Base-by-base conservation (phyloP, 1,140 invertebrate genomes). In the Paralvinella palmiformis region DNA sequence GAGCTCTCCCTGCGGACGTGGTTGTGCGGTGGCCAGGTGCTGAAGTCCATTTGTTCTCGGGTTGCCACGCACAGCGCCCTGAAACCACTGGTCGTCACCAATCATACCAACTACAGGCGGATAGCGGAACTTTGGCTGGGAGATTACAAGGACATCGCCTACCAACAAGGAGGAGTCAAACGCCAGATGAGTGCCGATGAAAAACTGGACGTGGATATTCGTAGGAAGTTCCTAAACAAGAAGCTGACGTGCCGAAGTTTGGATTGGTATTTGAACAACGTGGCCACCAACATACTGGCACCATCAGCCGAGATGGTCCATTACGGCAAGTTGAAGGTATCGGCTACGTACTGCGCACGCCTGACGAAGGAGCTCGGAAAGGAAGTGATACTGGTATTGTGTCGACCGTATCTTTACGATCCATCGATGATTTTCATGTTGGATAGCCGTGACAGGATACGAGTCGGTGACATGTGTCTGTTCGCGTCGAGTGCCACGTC, bases 391-490 rank as follows among this genome's bases (percentile, higher is more conserved):
- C 53, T 66, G 59, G 52, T 27, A 31, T 52, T 56, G 2, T 66
- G 64, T 41, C 58, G 64, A 4, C 64, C 64, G 3, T 59, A 66
- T 53, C 55, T 62, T 6, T 66, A 66, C 50, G 64, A 66, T 45
- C 20, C 62, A 4, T 10, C 22, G n/a, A 50, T 65, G 44, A 59
- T 60, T 29, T 65, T 65, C 35, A 57, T 60, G 45, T n/a, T 61
- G 63, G 35, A 58, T 35, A 57, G 17, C 1, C 20, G 31, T 0
- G 62, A 55, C 17, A 13, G 20, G 22, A 41, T 64, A 22, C 53
- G 32, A 52, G 58, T 29, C 33, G 53, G 53, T 41, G 7, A 5
- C 17, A 32, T n/a, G 20, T 59, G 58, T 24, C 33, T 59, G 32
- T 29, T 27, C 24, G 24, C 48, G 48, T 29, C 24, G 24, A 29